A percentile compares a stretch with the other conserved stretches of the same genome.
Conservation (phyloP, 2,888 invertebrate genomes). For the Nezara viridula region DNA sequence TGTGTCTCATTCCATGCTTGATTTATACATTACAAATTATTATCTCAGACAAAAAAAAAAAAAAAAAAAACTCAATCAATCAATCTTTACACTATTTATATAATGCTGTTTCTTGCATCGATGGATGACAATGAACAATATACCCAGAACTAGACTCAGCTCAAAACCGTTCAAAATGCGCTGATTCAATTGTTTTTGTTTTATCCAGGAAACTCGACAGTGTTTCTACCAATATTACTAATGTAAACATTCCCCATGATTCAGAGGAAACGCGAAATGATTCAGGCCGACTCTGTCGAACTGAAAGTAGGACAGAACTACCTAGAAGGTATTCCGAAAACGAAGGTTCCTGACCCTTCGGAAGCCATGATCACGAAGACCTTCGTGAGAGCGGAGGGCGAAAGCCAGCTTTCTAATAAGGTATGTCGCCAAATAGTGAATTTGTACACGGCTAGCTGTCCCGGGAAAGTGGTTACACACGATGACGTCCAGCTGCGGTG, state of each 20-base stretch:
- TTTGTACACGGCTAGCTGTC: not conserved
- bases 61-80: too few relatives aligned
- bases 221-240: not conserved
- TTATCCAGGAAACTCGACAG: not conserved
- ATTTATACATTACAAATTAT: too few relatives aligned
- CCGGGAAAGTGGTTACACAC: not conserved
- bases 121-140: too few relatives aligned
- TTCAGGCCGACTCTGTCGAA: not conserved
- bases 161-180: too few relatives aligned
- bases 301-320: not conserved
- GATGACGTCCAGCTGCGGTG: not conserved
- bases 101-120: too few relatives aligned
- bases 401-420: not conserved
- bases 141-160: too few relatives aligned
- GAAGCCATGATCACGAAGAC: not conserved
- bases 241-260: not conserved
- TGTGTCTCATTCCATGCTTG: too few relatives aligned
- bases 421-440: slow-evolving; percentile 4
- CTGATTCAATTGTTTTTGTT: not conserved
- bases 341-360: not conserved
- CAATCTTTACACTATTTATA: too few relatives aligned
- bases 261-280: not conserved
- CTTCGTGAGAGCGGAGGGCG: not conserved
- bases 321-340: not conserved
- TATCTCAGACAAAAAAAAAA: too few relatives aligned